These are phyloP conservation scores for Atta colombica DNA, from an alignment of 1,140 invertebrate species.

Conservation along the genomic window DNA sequence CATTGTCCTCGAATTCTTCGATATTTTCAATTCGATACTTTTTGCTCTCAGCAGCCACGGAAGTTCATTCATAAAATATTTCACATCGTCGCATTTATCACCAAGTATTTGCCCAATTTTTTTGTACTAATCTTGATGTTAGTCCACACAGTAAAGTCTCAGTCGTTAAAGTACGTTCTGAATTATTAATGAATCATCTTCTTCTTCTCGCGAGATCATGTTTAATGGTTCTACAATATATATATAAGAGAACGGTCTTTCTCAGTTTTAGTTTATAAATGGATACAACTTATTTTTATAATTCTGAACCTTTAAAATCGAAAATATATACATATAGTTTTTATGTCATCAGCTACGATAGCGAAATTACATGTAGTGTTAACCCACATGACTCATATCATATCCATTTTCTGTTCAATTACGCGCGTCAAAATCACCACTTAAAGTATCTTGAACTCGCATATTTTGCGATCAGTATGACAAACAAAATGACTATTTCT, in stretches of 20 bases:
- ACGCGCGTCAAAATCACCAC: background rate
- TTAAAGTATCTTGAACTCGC: background rate
- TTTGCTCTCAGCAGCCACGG: background rate
- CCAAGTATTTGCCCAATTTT: background rate
- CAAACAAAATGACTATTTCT: background rate
- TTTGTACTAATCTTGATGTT: background rate
- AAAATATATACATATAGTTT: background rate
- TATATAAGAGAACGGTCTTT: no score
- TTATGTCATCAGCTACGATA: background rate
- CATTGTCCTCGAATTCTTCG: background rate
- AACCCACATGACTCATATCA: background rate
- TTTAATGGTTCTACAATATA: background rate
- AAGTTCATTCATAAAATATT: constrained; percentile 1
- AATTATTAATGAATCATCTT: constrained; percentile 5
- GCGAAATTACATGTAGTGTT: background rate
- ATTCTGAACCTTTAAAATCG: background rate
- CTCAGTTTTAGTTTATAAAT: background rate
- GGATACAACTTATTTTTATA: background rate
- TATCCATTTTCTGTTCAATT: background rate
- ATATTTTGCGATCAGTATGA: background rate
- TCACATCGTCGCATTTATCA: background rate
- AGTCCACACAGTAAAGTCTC: background rate
- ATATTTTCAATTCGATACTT: constrained; percentile 4
- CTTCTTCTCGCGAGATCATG: no score
- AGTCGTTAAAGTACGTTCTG: background rate